Percentiles rank a stretch among this genome's conserved stretches.
These are phyloP conservation scores for Agriotes lineatus DNA, from an alignment of 2,888 invertebrate genomes.

Conservation along the genomic window DNA sequence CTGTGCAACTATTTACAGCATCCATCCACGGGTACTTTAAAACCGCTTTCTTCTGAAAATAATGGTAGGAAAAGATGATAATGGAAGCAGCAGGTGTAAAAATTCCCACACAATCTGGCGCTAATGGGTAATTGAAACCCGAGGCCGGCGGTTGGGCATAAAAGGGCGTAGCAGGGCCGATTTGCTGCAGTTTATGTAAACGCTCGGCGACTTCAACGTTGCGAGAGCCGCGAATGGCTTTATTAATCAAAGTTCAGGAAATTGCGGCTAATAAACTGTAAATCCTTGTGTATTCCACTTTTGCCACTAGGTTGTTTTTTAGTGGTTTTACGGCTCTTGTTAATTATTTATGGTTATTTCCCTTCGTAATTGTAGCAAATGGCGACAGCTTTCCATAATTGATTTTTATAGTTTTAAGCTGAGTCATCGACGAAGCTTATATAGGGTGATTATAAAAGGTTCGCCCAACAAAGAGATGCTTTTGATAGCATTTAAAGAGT, in stretches of 20 bases:
- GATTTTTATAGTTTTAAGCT: not conserved
- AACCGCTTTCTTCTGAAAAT: not conserved
- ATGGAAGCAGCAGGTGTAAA: slow-evolving; percentile 19
- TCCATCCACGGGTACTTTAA: no score
- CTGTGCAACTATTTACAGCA: no score
- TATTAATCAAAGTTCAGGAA: slow-evolving; percentile 15
- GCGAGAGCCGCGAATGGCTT: slow-evolving; percentile 7
- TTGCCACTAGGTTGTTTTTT: not conserved
- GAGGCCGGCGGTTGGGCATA: slow-evolving; percentile 16
- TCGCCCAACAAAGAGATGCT: no score
- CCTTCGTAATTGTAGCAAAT: not conserved
- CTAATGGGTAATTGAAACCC: slow-evolving; percentile 32
- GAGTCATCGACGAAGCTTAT: not conserved
- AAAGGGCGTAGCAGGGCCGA: slow-evolving; percentile 17
- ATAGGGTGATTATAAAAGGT: no score
- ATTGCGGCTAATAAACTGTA: slow-evolving; percentile 3
- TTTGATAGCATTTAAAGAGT: no score
- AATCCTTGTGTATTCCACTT: not conserved
- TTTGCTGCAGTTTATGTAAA: slow-evolving; percentile 12
- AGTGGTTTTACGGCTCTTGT: not conserved
- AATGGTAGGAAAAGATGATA: not conserved
- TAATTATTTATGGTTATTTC: slow-evolving; percentile 7
- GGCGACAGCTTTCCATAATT: not conserved
- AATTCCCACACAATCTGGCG: slow-evolving; percentile 33
- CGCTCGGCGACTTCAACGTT: not conserved